A percentile compares a stretch with the other conserved stretches of the same genome.
These are phyloP conservation scores for Drymodes brunneopygia DNA, from an alignment of 2,113 vertebrate species.

Conservation along the genomic window DNA sequence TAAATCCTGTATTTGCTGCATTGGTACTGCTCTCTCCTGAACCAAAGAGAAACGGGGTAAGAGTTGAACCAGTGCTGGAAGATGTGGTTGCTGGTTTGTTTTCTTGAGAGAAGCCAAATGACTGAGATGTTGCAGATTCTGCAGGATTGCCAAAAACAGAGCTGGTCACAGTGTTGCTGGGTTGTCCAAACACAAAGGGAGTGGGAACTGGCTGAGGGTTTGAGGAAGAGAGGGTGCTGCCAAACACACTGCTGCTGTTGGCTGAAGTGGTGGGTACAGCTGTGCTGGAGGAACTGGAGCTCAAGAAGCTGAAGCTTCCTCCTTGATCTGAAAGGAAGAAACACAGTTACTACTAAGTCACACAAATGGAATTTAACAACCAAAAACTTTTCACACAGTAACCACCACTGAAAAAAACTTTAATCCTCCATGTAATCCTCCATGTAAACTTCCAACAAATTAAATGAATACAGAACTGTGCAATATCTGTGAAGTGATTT, in stretches of 20 bases:
- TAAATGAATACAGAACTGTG: background rate
- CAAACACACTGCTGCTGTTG: conserved; percentile 75
- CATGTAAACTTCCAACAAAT: background rate
- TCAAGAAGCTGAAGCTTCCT: conserved; percentile 82
- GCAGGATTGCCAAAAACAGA: conserved; percentile 71
- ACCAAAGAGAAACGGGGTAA: conserved; percentile 83
- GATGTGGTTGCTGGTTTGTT: conserved; percentile 74
- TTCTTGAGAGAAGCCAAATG: conserved; percentile 85
- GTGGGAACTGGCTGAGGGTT: conserved; percentile 47
- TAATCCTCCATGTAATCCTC: background rate
- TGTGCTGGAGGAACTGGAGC: conserved; percentile 67
- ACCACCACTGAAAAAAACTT: background rate
- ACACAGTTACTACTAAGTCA: background rate
- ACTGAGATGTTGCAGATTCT: conserved; percentile 73
- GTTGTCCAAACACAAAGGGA: conserved; percentile 86
- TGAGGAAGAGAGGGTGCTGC: conserved; percentile 64
- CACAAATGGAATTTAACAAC: background rate
- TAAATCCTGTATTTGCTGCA: conserved; percentile 75
- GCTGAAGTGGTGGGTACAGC: conserved; percentile 59
- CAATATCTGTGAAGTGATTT: background rate
- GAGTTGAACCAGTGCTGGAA: conserved; percentile 35
- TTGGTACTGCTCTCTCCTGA: conserved; percentile 52
- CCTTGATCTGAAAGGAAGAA: conserved; percentile 72
- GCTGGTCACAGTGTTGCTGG: conserved; percentile 72
- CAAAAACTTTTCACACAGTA: background rate